Base-by-base conservation (phyloP, 2,797 vertebrate genomes). In the Harpagifer antarcticus region DNA sequence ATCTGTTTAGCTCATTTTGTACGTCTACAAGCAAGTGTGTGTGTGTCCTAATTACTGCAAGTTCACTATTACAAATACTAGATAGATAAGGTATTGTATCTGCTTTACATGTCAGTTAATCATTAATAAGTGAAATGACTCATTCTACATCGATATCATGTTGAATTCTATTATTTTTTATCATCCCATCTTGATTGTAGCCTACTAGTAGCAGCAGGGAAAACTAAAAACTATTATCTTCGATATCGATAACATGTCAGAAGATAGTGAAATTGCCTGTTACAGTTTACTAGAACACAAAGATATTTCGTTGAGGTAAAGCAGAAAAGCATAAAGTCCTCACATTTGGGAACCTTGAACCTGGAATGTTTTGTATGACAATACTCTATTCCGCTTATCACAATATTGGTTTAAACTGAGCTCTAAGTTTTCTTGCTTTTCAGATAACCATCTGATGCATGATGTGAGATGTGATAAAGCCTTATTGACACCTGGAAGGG, bases 371-470 rank as follows among this genome's bases (percentile, higher is more conserved):
- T 53, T 55, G 48, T 16, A 6, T 45, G 16, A 23, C 15, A 5
- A 31, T 33, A 15, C 49, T 33, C 9, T 15, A 45, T 54, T 63
- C 11, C 40, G 33, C 3, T 23, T 57, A 37, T 23, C 12, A 54
- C 37, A 13, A 3, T 68, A 15, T 20, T 23, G 14, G 0, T 61
- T 2, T 49, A 63, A 42, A 3, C 40, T 69, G 3, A 62, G 40
- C 14, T 63, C 17, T 58, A 1, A 15, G 5, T 59, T 3, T 37
- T 37, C 33, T 84, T 84, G 15, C 15, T 71, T 89, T 93, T 55
- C 86, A 93, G 90, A 58, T 55, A 64, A 42, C 15, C 2, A 27
- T 54, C 19, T n/a, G 13, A 19, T 64, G 37, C 78, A 84, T 70
- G 45, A 85, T 90, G 82, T 67, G 65, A 89, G 44, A 52, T 53